Evolutionary conservation across 2,888 invertebrate genomes (phyloP).

Genomic region (Aspidiotus rigidus): DNA sequence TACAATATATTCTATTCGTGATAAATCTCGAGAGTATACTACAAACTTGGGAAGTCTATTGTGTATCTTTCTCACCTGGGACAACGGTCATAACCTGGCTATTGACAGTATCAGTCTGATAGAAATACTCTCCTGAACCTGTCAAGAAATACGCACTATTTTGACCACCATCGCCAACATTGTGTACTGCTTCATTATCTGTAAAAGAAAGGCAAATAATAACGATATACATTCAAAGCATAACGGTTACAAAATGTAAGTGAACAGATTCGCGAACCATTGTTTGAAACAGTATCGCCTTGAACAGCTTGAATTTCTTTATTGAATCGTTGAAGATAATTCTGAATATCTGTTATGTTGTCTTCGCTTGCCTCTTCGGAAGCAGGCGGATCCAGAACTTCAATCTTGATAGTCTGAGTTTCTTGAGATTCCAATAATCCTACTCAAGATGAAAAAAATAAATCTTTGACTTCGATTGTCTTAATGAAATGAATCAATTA

Average conservation of each 20-base stretch:
- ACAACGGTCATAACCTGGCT: constrained; percentile 40
- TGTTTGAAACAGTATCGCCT: constrained; percentile 36
- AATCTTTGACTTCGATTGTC: neutral
- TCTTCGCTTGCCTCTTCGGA: constrained; percentile 40
- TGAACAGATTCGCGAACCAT: constrained; percentile 14
- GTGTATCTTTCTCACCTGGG: constrained; percentile 10
- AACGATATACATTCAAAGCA: constrained; percentile 1
- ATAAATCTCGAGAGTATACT: neutral
- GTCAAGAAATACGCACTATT: constrained; percentile 72
- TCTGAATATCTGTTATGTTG: constrained; percentile 62
- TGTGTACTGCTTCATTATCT: constrained; percentile 40
- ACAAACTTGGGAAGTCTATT: neutral
- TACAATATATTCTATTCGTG: neutral
- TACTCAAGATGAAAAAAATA: no score
- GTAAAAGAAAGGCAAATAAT: constrained; percentile 14
- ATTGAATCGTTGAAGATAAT: constrained; percentile 71
- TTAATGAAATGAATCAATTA: neutral
- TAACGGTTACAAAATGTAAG: neutral
- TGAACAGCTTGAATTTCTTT: constrained; percentile 56
- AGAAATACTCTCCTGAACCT: constrained; percentile 72
- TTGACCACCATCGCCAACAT: constrained; percentile 47
- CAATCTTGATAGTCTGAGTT: constrained; percentile 35
- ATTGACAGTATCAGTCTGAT: constrained; percentile 49
- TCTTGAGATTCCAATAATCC: neutral
- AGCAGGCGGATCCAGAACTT: constrained; percentile 18